Base-by-base conservation (phyloP, 1,140 invertebrate genomes). In the Neodiprion pinetum region DNA sequence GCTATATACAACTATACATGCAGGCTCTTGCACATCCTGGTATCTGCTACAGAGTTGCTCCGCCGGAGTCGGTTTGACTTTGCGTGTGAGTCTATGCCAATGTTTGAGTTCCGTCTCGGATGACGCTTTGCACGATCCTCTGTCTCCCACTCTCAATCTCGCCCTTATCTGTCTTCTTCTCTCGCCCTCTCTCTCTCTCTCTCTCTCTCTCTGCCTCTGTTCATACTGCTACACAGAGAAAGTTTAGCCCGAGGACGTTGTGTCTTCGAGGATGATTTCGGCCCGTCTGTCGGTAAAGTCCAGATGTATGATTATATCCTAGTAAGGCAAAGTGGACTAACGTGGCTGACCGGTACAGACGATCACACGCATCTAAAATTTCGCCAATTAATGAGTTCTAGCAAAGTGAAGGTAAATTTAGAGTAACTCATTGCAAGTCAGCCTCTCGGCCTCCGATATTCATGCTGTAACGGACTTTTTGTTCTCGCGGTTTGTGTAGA, bases 81-180 rank as follows among this genome's bases (percentile, higher is more conserved):
- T 81, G 76, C 65, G 80, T 75, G 74, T 75, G 61, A 72, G 78
- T 76, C 75, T 82, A 81, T 78, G 76, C 76, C 80, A 82, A 82
- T 83, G 82, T 83, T 83, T 83, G 82, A 83, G 79, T 83, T 83
- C 76, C 74, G 80, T 81, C 79, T 82, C 80, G 80, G 76, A 81
- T 83, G 78, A 80, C 79, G 78, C 79, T 80, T 82, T 82, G 78
- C 76, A 70, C 53, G 76, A 40, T 77, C 48, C 75, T 76, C 71
- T 67, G 72, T 74, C 72, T 23, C 73, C 74, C 49, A 65, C 66
- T 71, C 75, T 79, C 77, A 75, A 75, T 72, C 11, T 11, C 50
- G 48, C n/a, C 48, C 66, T 12, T 50, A 49, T 65, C 70, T 23
- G 3, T 40, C 28, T 40, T 2, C 28, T 40, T 40, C 28, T 40